Conservation (phyloP, 2,888 invertebrate genomes). For the Aleiodes leptofemur region DNA sequence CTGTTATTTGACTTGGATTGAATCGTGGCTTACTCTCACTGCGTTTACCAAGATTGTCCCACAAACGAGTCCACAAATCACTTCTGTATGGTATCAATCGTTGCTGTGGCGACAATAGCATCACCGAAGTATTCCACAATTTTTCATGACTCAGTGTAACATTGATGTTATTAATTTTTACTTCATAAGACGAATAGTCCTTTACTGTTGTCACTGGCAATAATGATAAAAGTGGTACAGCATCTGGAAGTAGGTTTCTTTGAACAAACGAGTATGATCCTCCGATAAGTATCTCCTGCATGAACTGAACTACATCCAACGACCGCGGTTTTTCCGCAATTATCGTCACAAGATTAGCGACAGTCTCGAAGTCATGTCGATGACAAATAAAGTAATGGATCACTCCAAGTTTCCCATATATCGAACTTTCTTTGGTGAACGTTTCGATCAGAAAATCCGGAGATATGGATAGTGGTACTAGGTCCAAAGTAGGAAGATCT, state of each 20-base stretch:
- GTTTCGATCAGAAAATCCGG: conserved; percentile 82
- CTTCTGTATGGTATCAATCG: conserved; percentile 88
- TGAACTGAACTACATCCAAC: conserved; percentile 80
- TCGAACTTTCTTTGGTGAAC: conserved; percentile 81
- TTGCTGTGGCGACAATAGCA: conserved; percentile 89
- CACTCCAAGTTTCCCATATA: conserved; percentile 87
- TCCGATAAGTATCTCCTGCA: conserved; percentile 89
- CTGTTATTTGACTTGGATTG: conserved; percentile 83
- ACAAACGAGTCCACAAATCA: conserved; percentile 89
- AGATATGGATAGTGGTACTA: conserved; percentile 82
- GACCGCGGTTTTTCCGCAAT: conserved; percentile 80
- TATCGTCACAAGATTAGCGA: conserved; percentile 83
- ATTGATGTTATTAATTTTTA: conserved; percentile 79
- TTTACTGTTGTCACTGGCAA: conserved; percentile 83
- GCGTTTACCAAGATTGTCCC: conserved; percentile 82
- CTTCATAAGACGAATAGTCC: conserved; percentile 79
- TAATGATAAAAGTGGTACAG: conserved; percentile 81
- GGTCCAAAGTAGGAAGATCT: conserved; percentile 84
- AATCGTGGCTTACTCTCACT: conserved; percentile 81
- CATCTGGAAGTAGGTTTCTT: conserved; percentile 84
- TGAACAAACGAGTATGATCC: conserved; percentile 84
- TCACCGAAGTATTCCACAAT: conserved; percentile 88
- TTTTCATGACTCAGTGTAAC: conserved; percentile 85
- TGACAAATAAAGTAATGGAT: conserved; percentile 90
- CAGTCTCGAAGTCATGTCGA: conserved; percentile 84